These are phyloP conservation scores for Lanius collurio DNA, from an alignment of 2,113 vertebrate genomes.

Conservation along the genomic window DNA sequence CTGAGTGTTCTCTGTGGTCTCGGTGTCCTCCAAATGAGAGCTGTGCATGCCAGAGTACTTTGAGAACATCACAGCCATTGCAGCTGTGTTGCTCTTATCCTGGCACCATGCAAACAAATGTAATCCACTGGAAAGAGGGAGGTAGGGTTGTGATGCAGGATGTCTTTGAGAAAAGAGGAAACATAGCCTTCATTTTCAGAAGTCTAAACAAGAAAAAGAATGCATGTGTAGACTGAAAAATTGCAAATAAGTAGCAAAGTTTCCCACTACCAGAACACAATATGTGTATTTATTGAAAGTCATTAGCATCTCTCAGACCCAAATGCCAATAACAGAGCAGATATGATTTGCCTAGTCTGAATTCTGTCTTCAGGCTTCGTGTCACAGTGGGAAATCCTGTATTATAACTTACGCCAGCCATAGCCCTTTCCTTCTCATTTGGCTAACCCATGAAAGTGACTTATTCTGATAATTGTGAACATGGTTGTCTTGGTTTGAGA, in stretches of 20 bases:
- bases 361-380: neutral
- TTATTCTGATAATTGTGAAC: neutral
- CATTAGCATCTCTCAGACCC: neutral
- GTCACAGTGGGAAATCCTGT: neutral
- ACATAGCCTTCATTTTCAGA: neutral
- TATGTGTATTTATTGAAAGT: neutral
- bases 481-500: too few species aligned
- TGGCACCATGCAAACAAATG: neutral
- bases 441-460: neutral
- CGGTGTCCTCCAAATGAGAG: neutral
- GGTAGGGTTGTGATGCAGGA: neutral
- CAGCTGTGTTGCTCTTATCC: neutral
- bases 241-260: neutral
- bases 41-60: neutral
- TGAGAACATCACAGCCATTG: neutral
- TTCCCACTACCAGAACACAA: neutral
- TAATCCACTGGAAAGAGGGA: neutral
- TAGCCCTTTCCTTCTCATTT: neutral
- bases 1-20: neutral
- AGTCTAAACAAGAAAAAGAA: neutral
- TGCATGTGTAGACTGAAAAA: constrained; percentile 4
- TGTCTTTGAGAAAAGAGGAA: neutral
- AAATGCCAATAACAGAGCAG: neutral
- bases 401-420: neutral
- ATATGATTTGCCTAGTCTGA: neutral